phyloP scores from a whole-genome alignment of 2,797 vertebrate species.

The Lepus townsendii region DNA sequence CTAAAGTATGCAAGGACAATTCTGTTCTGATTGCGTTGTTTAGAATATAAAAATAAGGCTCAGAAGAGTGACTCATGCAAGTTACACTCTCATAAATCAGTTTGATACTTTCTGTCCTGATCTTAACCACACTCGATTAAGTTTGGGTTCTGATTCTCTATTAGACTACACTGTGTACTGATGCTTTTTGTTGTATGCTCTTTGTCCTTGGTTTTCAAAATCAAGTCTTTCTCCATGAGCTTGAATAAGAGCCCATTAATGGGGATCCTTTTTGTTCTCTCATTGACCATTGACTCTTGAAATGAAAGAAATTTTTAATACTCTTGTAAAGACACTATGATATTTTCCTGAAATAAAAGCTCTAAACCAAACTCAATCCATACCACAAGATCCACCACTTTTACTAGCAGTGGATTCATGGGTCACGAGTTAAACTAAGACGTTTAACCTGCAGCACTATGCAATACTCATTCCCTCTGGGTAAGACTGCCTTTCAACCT shows the following conservation, averaged over 20 bases:
- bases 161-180: not conserved
- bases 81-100: not conserved
- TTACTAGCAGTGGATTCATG: not conserved
- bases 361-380: not conserved
- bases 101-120: not conserved
- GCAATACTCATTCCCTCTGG: not conserved
- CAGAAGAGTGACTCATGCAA: not conserved
- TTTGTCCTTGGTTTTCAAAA: not conserved
- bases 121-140: not conserved
- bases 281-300: not conserved
- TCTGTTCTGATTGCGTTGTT: not conserved
- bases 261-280: not conserved
- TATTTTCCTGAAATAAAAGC: not conserved
- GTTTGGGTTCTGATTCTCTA: not conserved
- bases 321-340: not conserved
- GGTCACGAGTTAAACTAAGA: not conserved
- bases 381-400: not conserved
- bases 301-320: constrained; percentile 2
- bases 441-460: not conserved
- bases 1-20: not conserved
- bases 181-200: not conserved
- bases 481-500: not conserved
- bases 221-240: not conserved
- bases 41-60: not conserved
- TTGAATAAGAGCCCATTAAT: not conserved